Percentiles rank a stretch among this genome's conserved stretches.
Conservation (phyloP, 2,888 invertebrate genomes). For the Nymphalis urticae region DNA sequence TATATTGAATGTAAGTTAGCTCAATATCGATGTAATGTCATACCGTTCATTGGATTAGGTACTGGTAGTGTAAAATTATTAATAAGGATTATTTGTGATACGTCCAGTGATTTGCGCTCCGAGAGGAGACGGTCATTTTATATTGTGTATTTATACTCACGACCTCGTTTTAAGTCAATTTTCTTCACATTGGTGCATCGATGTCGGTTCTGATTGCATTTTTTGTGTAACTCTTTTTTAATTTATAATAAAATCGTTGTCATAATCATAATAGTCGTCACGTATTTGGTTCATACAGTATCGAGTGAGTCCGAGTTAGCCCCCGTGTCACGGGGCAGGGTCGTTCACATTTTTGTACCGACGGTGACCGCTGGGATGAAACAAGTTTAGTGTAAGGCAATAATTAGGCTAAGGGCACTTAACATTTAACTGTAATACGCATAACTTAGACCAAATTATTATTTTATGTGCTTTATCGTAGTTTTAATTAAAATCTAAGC, state of each 20-base stretch:
- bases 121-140: slow-evolving; percentile 37
- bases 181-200: slow-evolving; percentile 24
- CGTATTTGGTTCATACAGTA: slow-evolving; percentile 10
- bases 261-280: slow-evolving; percentile 9
- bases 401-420: slow-evolving; percentile 78
- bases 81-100: slow-evolving; percentile 77
- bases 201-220: slow-evolving; percentile 29
- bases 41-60: slow-evolving; percentile 80
- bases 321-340: slow-evolving; percentile 38
- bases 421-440: slow-evolving; percentile 71
- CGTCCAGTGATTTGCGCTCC: slow-evolving; percentile 69
- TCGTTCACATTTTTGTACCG: slow-evolving; percentile 37
- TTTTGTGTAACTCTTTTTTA: slow-evolving; percentile 19
- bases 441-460: slow-evolving; percentile 82
- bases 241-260: slow-evolving; percentile 16
- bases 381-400: slow-evolving; percentile 74
- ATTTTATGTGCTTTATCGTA: slow-evolving; percentile 79
- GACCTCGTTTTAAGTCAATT: slow-evolving; percentile 25
- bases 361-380: slow-evolving; percentile 68
- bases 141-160: slow-evolving; percentile 42
- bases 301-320: slow-evolving; percentile 4
- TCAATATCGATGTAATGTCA: slow-evolving; percentile 77
- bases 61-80: slow-evolving; percentile 71
- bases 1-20: slow-evolving; percentile 79
- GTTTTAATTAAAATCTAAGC: slow-evolving; percentile 80